Base-by-base conservation (phyloP, 1,140 invertebrate species). In the Heliconius eleuchia region DNA sequence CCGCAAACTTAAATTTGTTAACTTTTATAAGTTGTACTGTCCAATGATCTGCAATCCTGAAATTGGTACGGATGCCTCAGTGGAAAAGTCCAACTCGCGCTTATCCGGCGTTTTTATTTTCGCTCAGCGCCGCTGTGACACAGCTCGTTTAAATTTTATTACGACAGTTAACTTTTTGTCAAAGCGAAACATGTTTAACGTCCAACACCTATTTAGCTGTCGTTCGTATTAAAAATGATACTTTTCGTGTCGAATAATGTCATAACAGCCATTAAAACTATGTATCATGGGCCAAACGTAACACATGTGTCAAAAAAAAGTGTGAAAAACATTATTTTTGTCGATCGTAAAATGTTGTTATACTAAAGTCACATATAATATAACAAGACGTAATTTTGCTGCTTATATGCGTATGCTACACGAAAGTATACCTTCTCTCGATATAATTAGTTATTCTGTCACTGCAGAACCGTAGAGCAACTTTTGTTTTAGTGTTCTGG, bases 151-250 rank as follows among this genome's bases (percentile, higher is more conserved):
- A 79, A 76, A 73, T 85, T 94, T 93, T 94, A 94, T 86, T 86
- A 85, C 87, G 85, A 85, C 81, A 88, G 79, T 93, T 87, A 92
- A 93, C 86, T 91, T 93, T 92, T 93, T 92, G 91, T 93, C 89
- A 92, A 92, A 92, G 91, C 86, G 83, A 83, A 88, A 87, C 79
- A 42, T 86, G 83, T 87, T 87, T 89, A 80, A 87, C 80, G 86
- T 81, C 80, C 79, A 83, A 83, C 78, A 55, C 60, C 74, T 74
- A 80, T 82, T 85, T 85, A 85, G 39, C 75, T 83, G 81, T 84
- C 75, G 83, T 76, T 79, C 78, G 84, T 89, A 91, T 86, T 83
- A 89, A 92, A 92, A 90, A 92, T 92, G 91, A 91, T 93, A 92
- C 89, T 87, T 88, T 86, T 85, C 85, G 84, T 86, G 84, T 92